These are phyloP conservation scores for Siderastrea siderea DNA, from an alignment of 92 coral and sea anemone species.

Conservation along the genomic window DNA sequence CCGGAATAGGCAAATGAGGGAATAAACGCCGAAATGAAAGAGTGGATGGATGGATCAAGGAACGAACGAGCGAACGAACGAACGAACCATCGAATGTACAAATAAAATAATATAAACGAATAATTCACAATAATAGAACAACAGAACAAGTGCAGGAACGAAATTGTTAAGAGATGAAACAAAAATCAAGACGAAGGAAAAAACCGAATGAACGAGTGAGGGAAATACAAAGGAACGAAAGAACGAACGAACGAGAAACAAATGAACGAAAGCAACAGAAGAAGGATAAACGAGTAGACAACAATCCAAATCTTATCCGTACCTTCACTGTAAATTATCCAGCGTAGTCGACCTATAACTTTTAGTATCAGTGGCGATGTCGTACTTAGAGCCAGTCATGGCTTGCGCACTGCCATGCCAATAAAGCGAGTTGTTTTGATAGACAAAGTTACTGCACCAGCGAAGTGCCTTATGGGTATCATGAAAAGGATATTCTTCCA, in stretches of 20 bases:
- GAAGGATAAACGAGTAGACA: no score
- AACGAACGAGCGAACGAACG: no score
- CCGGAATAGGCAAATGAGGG: not conserved
- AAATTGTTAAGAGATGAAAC: no score
- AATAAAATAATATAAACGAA: no score
- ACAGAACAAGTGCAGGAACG: no score
- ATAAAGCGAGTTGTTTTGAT: slow-evolving; percentile 71
- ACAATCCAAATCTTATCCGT: not conserved
- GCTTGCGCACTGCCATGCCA: slow-evolving; percentile 11
- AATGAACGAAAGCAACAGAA: no score
- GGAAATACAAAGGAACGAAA: not conserved
- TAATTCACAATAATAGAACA: no score
- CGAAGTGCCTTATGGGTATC: slow-evolving; percentile 78
- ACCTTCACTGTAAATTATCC: slow-evolving; percentile 23
- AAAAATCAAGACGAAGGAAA: not conserved
- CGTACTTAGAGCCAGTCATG: slow-evolving; percentile 70
- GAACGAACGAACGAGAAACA: no score
- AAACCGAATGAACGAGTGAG: not conserved
- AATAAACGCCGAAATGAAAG: not conserved
- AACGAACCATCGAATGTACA: no score
- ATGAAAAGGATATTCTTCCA: slow-evolving; percentile 63
- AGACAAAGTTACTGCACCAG: slow-evolving; percentile 83
- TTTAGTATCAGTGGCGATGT: slow-evolving; percentile 86
- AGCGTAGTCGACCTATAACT: not conserved
- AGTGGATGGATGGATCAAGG: no score